These are phyloP conservation scores for Solenodon paradoxus DNA, from an alignment of 2,113 vertebrate genomes.

Conservation along the genomic window DNA sequence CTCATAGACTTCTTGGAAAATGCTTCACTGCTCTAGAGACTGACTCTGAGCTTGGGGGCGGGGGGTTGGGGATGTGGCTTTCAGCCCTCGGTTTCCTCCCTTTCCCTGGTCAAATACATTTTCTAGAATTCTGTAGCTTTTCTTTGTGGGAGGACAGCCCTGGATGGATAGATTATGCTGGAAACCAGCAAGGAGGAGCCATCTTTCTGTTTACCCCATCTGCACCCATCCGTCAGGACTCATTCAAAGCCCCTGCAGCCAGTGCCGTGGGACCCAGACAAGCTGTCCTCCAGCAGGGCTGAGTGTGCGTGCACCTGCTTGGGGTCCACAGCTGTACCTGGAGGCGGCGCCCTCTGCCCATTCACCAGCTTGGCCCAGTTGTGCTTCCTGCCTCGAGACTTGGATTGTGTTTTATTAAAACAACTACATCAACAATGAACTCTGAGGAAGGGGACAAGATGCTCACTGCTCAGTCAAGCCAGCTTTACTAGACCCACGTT, in stretches of 20 bases:
- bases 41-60: not conserved
- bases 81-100: not conserved
- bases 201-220: no score
- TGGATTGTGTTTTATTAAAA: not conserved
- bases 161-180: not conserved
- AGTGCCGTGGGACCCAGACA: rapidly evolving
- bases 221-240: rapidly evolving
- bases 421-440: not conserved
- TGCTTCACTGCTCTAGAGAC: not conserved
- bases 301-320: rapidly evolving
- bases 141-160: not conserved
- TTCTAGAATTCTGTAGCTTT: not conserved
- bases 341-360: not conserved
- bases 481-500: no score
- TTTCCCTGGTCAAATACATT: not conserved
- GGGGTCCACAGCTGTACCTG: not conserved
- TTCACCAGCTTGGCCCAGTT: not conserved
- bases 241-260: not conserved
- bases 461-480: not conserved
- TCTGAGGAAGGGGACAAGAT: not conserved
- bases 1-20: not conserved
- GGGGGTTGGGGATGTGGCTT: no score
- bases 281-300: not conserved
- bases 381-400: not conserved
- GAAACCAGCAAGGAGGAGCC: not conserved